Base-by-base conservation (phyloP, 2,888 invertebrate species). In the Petrophora chlorosata region DNA sequence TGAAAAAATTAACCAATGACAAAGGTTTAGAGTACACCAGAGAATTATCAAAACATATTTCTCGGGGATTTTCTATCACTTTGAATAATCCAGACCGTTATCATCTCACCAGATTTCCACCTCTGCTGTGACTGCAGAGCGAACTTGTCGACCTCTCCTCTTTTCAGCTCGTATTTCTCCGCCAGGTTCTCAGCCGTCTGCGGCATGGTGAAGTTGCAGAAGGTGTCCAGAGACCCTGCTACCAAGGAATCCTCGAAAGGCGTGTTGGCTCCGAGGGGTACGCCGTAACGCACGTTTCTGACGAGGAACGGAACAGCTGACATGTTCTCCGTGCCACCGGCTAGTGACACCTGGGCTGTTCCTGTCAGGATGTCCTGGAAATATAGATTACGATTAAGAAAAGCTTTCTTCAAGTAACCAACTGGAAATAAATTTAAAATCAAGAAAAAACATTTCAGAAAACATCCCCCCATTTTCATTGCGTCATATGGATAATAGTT, bases 261-360 rank as follows among this genome's bases (percentile, higher is more conserved):
- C 16, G 94, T 91, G 56, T 94, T 94, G 4, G 85, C 86, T 0
- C 98, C 98, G 2, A 99, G 89, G 5, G 93, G 91, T 7, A 95
- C 94, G 2, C 99, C 99, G 80, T 97, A 99, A 13, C 99, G 93
- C 10, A 95, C 88, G 73, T 95, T 94, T 40, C 98, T 92, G 0
- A 96, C 95, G 8, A 94, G 92, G 76, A 94, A 97, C 0, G 99
- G 99, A 3, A 95, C 89, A 64, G 95, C 94, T 8, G 97, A 97
- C 99, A 99, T 99, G 82, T 95, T 98, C 70, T 99, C 99, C 10
- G 95, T 93, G 2, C 99, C 99, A 16, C 98, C 99, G 14, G 98
- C 95, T 23, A 99, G 85, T 0, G 96, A 96, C 17, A 99, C 92
- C 65, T 95, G 92, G 1, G 97, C 94, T 54, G 94, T 94, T 34